Evolutionary conservation across 2,797 vertebrate genomes (phyloP).

Genomic region (Yasuhikotakia modesta): DNA sequence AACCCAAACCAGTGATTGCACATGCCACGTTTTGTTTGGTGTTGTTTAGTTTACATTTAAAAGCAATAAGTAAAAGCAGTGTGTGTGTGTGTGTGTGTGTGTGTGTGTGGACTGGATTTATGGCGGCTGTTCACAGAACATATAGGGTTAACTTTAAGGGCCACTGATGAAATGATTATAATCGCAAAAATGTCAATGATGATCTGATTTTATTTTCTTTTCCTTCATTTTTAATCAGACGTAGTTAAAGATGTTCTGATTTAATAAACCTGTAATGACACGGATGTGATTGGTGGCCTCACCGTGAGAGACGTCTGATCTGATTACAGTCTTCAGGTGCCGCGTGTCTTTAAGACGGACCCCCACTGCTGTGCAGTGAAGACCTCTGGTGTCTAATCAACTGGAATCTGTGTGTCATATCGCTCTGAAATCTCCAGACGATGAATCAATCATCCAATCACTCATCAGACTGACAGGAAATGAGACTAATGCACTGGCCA

Average conservation of each 20-base stretch:
- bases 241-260: conserved; percentile 50
- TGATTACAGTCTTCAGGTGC: conserved; percentile 54
- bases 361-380: conserved; percentile 11
- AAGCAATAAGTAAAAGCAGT: too few relatives aligned
- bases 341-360: conserved; percentile 30
- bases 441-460: conserved; percentile 47
- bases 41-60: too few relatives aligned
- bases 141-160: neutral
- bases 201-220: conserved; percentile 3
- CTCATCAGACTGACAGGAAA: conserved; percentile 48
- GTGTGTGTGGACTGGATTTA: neutral
- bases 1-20: conserved; percentile 44
- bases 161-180: neutral
- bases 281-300: conserved; percentile 52
- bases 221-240: conserved; percentile 46
- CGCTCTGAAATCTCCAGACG: conserved; percentile 10
- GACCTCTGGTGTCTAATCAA: conserved; percentile 50
- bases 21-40: conserved; percentile 40
- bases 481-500: conserved; percentile 28
- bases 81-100: too few relatives aligned
- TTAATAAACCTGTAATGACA: conserved; percentile 53
- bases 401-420: conserved; percentile 14
- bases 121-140: neutral
- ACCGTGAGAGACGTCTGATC: conserved; percentile 43
- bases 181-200: conserved; percentile 10